phyloP scores from a whole-genome alignment of 2,113 vertebrate species.

The Falco punctatus region DNA sequence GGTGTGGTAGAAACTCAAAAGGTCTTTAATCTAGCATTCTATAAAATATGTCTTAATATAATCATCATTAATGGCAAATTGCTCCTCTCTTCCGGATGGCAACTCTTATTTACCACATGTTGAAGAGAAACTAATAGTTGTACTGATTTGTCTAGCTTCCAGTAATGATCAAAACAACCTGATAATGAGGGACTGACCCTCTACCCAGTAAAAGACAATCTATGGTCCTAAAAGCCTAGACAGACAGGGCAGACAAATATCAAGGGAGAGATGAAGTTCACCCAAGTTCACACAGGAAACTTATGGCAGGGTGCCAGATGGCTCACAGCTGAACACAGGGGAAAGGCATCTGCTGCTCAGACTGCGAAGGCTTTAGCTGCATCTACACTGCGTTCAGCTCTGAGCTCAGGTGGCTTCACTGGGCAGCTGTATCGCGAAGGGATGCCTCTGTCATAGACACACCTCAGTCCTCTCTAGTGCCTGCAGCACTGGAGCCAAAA shows the following conservation, averaged over 20 bases:
- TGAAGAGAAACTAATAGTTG: not conserved
- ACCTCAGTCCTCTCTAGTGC: not conserved
- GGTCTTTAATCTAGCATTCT: not conserved
- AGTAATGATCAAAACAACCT: not conserved
- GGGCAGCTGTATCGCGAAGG: rapidly evolving
- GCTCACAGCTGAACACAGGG: not conserved
- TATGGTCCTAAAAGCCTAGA: not conserved
- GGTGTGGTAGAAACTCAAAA: not conserved
- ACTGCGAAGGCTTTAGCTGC: not conserved
- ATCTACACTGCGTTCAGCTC: not conserved
- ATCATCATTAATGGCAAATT: not conserved
- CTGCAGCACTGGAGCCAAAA: not conserved
- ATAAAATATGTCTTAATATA: not conserved
- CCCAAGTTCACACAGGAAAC: not conserved
- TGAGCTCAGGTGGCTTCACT: not conserved
- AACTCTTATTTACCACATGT: not conserved
- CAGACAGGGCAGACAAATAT: not conserved
- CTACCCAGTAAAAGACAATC: not conserved
- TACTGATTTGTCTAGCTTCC: not conserved
- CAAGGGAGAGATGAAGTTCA: not conserved
- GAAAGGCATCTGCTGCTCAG: not conserved
- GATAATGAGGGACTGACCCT: not conserved
- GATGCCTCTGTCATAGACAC: not conserved
- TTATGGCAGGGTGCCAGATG: not conserved
- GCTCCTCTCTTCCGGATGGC: not conserved